A percentile compares a stretch with the other conserved stretches of the same genome.
These are phyloP conservation scores for Petaurus breviceps DNA, from an alignment of 2,113 vertebrate species.

Conservation along the genomic window DNA sequence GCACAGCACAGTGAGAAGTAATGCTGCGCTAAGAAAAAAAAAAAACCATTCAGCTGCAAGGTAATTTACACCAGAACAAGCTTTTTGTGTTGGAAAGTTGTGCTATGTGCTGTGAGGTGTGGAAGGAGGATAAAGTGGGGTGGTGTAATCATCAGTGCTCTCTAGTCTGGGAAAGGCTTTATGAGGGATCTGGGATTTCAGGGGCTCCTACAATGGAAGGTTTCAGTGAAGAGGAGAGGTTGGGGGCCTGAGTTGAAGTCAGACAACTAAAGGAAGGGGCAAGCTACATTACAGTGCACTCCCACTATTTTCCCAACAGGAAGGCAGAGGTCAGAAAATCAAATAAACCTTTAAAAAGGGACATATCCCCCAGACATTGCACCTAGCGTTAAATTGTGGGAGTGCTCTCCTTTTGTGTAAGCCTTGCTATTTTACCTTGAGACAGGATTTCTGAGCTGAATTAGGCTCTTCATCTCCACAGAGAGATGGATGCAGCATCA, in stretches of 20 bases:
- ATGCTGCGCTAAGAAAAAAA: background rate
- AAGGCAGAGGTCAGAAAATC: constrained; percentile 8
- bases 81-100: background rate
- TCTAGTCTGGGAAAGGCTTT: background rate
- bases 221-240: background rate
- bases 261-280: background rate
- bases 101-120: background rate
- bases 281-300: background rate
- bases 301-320: background rate
- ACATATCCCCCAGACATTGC: background rate
- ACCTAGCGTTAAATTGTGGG: background rate
- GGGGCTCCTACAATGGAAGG: background rate
- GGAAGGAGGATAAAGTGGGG: background rate
- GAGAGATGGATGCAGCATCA: background rate
- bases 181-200: constrained; percentile 11
- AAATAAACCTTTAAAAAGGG: background rate
- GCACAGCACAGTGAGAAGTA: background rate
- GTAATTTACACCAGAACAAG: background rate
- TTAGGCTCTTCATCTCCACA: background rate
- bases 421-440: background rate
- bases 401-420: background rate
- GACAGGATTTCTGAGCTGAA: background rate
- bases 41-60: background rate
- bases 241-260: background rate
- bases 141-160: background rate